phyloP scores from a whole-genome alignment of 64 coral and sea anemone species.

The Dendrophyllia cribrosa region DNA sequence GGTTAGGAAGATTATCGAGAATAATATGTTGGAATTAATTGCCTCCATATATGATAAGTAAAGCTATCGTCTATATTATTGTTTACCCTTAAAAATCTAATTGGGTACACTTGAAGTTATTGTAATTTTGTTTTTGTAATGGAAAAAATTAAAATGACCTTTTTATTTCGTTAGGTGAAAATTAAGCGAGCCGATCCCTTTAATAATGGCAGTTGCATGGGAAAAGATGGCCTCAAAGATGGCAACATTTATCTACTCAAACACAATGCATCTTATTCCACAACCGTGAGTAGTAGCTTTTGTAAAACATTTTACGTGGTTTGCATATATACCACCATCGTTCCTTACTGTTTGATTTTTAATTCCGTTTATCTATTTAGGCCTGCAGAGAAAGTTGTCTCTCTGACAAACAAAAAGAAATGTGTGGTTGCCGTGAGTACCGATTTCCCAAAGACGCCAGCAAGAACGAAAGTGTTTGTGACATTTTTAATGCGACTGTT shows the following conservation, averaged over 20 bases:
- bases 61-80: no score
- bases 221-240: background rate
- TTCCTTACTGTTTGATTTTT: background rate
- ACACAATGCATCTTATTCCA: constrained; percentile 23
- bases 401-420: background rate
- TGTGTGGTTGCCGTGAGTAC: constrained; percentile 3
- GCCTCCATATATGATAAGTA: no score
- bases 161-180: background rate
- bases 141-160: no score
- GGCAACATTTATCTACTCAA: background rate
- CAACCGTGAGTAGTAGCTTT: constrained; percentile 2
- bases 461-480: background rate
- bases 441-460: background rate
- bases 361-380: background rate
- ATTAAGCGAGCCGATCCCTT: background rate
- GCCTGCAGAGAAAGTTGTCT: constrained; percentile 17
- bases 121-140: no score
- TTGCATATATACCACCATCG: no score
- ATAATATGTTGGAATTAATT: no score
- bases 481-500: background rate
- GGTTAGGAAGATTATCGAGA: background rate
- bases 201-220: background rate
- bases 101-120: no score
- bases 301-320: no score
- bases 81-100: no score